A percentile compares a stretch with the other conserved stretches of the same genome.
phyloP scores from a whole-genome alignment of 1,140 invertebrate genomes.

The Onthophagus taurus region DNA sequence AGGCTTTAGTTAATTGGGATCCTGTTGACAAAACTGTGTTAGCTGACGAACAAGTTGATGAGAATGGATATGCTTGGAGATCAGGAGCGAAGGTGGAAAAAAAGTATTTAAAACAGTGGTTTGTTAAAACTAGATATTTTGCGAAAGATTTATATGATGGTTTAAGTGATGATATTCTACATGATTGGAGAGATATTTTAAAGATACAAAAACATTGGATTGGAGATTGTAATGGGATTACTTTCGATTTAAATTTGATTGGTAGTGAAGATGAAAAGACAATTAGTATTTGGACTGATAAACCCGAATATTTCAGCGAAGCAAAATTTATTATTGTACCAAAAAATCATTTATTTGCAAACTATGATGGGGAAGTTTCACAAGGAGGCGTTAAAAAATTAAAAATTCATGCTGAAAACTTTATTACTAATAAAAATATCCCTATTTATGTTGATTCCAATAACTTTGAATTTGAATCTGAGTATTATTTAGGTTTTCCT shows the following conservation, averaged over 20 bases:
- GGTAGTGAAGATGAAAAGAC: conserved; percentile 35
- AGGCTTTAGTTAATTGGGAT: conserved; percentile 96
- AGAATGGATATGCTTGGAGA: conserved; percentile 86
- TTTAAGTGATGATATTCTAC: conserved; percentile 55
- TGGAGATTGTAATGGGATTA: conserved; percentile 77
- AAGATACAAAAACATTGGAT: conserved; percentile 94
- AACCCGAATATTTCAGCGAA: conserved; percentile 65
- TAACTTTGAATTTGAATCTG: conserved; percentile 49
- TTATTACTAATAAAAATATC: conserved; percentile 57
- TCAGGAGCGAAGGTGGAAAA: conserved; percentile 94
- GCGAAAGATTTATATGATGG: conserved; percentile 72
- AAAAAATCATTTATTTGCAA: conserved; percentile 42
- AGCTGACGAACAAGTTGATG: conserved; percentile 96
- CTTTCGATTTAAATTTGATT: conserved; percentile 60
- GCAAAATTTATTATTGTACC: conserved; percentile 54
- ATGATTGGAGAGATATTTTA: conserved; percentile 78
- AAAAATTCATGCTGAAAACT: conserved; percentile 55
- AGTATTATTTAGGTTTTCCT: conserved; percentile 56
- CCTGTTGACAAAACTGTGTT: conserved; percentile 95
- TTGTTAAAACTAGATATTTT: conserved; percentile 83
- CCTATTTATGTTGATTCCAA: conserved; percentile 60
- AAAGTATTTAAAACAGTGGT: conserved; percentile 88
- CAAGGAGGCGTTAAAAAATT: conserved; percentile 33
- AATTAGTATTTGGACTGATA: conserved; percentile 65
- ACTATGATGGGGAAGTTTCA: conserved; percentile 29